Percentiles rank a stretch among this genome's conserved stretches.
phyloP scores from a whole-genome alignment of 2,888 invertebrate genomes.

The Drosophila heteroneura region DNA sequence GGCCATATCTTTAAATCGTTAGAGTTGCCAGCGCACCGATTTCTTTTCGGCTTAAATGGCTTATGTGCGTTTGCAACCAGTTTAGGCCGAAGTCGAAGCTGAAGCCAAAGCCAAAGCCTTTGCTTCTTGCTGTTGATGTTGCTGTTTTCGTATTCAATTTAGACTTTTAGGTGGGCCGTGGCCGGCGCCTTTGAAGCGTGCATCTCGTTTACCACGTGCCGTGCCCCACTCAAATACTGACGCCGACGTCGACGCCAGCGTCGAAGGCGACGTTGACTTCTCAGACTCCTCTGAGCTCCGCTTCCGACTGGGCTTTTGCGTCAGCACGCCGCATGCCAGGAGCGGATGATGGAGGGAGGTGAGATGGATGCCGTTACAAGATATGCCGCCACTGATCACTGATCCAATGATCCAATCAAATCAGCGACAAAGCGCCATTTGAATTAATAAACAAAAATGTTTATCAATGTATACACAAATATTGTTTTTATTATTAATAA shows the following conservation, averaged over 20 bases:
- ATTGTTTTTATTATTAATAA: constrained; percentile 47
- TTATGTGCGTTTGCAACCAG: constrained; percentile 81
- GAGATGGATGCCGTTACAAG: constrained; percentile 45
- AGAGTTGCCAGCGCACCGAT: constrained; percentile 72
- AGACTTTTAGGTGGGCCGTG: constrained; percentile 74
- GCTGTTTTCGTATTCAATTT: constrained; percentile 64
- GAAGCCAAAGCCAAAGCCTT: constrained; percentile 10
- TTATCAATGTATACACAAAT: constrained; percentile 60
- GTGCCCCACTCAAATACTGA: constrained; percentile 47
- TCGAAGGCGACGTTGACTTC: constrained; percentile 17
- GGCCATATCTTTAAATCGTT: constrained; percentile 55
- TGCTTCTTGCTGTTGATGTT: constrained; percentile 33
- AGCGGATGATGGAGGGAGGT: not conserved
- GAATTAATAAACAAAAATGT: constrained; percentile 78
- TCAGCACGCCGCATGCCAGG: constrained; percentile 20
- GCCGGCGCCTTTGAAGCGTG: constrained; percentile 78
- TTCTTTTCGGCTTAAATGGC: constrained; percentile 81
- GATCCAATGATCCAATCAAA: constrained; percentile 72
- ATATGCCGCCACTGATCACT: constrained; percentile 40
- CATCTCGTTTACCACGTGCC: constrained; percentile 80
- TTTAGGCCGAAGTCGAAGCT: constrained; percentile 52
- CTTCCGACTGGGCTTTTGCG: constrained; percentile 41
- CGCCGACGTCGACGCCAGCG: constrained; percentile 1
- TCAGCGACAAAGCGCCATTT: constrained; percentile 71
- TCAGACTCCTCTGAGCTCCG: constrained; percentile 7